Evolutionary conservation across 2,888 invertebrate species (phyloP).

Genomic region (Leptopilina drosophilae): DNA sequence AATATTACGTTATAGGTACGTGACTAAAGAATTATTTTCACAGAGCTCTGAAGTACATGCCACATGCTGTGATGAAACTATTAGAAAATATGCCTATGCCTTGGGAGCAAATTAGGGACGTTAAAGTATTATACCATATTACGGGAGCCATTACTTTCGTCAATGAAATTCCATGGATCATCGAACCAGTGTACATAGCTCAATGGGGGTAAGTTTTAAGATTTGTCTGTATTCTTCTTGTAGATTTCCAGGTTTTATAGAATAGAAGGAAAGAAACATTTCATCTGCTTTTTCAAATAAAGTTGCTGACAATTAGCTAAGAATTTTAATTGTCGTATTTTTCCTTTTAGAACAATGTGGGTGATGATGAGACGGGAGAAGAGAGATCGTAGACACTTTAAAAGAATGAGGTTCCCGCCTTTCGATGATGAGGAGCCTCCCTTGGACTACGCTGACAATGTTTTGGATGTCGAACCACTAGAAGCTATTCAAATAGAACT

Average conservation of each 20-base stretch:
- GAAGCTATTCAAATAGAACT: slow-evolving; percentile 99
- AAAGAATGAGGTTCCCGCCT: slow-evolving; percentile 99
- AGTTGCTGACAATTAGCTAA: no score
- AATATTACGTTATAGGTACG: background rate
- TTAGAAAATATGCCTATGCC: slow-evolving; percentile 99
- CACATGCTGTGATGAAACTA: slow-evolving; percentile 99
- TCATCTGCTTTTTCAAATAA: no score
- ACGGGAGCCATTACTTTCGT: slow-evolving; percentile 99
- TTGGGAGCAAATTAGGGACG: slow-evolving; percentile 99
- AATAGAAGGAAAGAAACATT: no score
- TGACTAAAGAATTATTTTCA: slow-evolving; percentile 53
- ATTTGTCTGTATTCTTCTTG: no score
- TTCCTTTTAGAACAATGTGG: slow-evolving; percentile 93
- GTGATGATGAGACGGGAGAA: slow-evolving; percentile 99
- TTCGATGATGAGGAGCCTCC: slow-evolving; percentile 99
- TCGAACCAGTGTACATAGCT: slow-evolving; percentile 99
- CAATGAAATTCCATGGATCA: slow-evolving; percentile 99
- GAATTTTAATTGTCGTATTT: background rate
- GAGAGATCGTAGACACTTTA: slow-evolving; percentile 98
- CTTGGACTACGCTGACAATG: slow-evolving; percentile 99
- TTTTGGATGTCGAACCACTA: slow-evolving; percentile 98
- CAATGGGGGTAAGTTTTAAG: slow-evolving; percentile 93
- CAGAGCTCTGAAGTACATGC: slow-evolving; percentile 99
- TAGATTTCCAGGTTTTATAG: no score
- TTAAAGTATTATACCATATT: slow-evolving; percentile 98